Base-by-base conservation (phyloP, 2,888 invertebrate species). In the Heliconius charithonia region DNA sequence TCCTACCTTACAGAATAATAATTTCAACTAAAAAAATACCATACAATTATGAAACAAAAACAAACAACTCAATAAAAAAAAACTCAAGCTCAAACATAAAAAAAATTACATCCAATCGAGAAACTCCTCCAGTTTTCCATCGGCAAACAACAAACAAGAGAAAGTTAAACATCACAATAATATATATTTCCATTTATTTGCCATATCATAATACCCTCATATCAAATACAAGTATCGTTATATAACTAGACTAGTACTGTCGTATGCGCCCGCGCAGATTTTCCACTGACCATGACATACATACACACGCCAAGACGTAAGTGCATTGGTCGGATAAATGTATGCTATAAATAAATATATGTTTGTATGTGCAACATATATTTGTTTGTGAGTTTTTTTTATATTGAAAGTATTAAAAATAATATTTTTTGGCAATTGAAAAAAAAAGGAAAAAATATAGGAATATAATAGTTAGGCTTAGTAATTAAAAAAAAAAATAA, bases 231-330 rank as follows among this genome's bases (percentile, higher is more conserved):
- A 19, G 12, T 72, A 59, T 37, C 71, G 73, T 76, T 79, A 76
- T 72, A 76, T 79, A 82, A 80, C 81, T 65, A 75, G 70, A 79
- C 81, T 73, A 80, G 75, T 71, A 70, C 79, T 70, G 70, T 62
- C 76, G 77, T 70, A 67, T 75, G 76, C 79, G 81, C 76, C 65
- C 76, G 81, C 83, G 84, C 85, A 82, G 83, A 85, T 86, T 86
- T 86, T 86, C 86, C 86, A 85, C 84, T 82, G 83, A 80, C 85
- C 85, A 59, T 85, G 85, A 85, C 85, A 85, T 82, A 84, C 78
- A 81, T 84, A 76, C 80, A 80, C 76, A 81, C 75, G 79, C 81
- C 82, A 81, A 80, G 83, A 82, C 83, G 81, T 84, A 85, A 85
- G 86, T 85, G 84, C 85, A 86, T 85, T 85, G 65, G 80, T 78